Base-by-base conservation (phyloP, 2,113 vertebrate species). In the Dendrocopos noguchii region DNA sequence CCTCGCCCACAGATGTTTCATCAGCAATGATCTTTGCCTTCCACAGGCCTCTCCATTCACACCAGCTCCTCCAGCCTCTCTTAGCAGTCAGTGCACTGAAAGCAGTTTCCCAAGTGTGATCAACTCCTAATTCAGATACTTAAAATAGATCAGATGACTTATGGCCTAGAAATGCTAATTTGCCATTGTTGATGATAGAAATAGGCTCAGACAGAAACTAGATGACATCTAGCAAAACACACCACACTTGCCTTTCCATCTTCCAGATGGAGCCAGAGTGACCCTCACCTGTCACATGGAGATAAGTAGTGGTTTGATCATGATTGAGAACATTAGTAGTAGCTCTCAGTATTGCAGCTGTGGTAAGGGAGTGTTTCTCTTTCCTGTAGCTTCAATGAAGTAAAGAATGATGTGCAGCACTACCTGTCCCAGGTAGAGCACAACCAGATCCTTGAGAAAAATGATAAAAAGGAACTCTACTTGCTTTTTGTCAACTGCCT, bases 401-500 rank as follows among this genome's bases (percentile, higher is more conserved):
- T 99, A 22, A 98, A 98, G 67, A 87, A 21, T 15, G 98, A 99
- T 55, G 96, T 99, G 84, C 98, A 99, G 84, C 50, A 44, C 10
- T 98, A 99, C 95, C 96, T 99, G 91, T 95, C 84, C 39, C 94
- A 24, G 71, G 96, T 99, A 29, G 98, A 99, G 91, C 92, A 63
- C 50, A 98, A 92, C 46, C 57, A 96, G 14, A 94, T 99, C 89
- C 77, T 98, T 5, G 96, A 95, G 7, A 80, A 98, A 12, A 95
- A 93, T 2, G 98, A 99, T 74, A 99, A 98, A 91, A 98, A 97
- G 0, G 98, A 99, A 53, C 98, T 99, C 36, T 99, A 99, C 92
- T 76, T 96, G 67, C 96, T 99, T 63, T 98, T 99, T 93, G 97
- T 99, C 85, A 99, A 97, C 97, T 99, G 99, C 88, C 95, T 99